Base-by-base conservation (phyloP, 92 coral and sea anemone genomes). In the Porites lobata region DNA sequence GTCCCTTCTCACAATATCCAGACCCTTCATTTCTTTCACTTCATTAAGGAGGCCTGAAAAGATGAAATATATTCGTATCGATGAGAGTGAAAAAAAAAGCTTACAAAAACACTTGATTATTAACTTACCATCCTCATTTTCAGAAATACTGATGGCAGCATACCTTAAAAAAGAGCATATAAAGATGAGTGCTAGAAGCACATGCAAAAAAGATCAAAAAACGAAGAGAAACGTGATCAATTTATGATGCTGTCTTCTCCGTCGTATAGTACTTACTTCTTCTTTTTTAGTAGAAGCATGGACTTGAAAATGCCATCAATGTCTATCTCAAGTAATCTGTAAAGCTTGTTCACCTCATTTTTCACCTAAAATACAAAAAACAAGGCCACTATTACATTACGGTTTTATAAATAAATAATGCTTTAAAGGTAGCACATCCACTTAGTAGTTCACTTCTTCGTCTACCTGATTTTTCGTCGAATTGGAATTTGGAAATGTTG, bases 271-370 rank as follows among this genome's bases (percentile, higher is more conserved):
- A 92, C 98, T 82, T 74, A 97, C 99, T 97, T 97, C 88, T 97
- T 97, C 85, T 97, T 97, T 92, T 97, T 97, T 2, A 97, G 94
- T 1, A 97, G 91, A 50, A 97, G 82, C 99, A 97, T 97, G 20
- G 99, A 97, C 90, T 97, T 97, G 93, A 90, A 97, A 32, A 97
- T 96, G 26, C 99, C 99, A 72, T 97, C 99, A 47, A 97, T 97
- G 76, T 97, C 99, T 74, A 97, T 97, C 89, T 97, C 99, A 71
- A 97, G 94, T 43, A 97, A 91, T 47, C 98, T 94, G 83, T 97
- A 95, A 82, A 97, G 89, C 87, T 97, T 97, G 91, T 97, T 97
- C 9, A 97, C 98, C 84, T 97, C 99, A 70, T 86, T 87, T 94
- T 97, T 97, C 13, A 97, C 98, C 99, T 97, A 75, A 59, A 8